Conservation (phyloP, 2,113 vertebrate species). For the Diphyllodes magnificus region DNA sequence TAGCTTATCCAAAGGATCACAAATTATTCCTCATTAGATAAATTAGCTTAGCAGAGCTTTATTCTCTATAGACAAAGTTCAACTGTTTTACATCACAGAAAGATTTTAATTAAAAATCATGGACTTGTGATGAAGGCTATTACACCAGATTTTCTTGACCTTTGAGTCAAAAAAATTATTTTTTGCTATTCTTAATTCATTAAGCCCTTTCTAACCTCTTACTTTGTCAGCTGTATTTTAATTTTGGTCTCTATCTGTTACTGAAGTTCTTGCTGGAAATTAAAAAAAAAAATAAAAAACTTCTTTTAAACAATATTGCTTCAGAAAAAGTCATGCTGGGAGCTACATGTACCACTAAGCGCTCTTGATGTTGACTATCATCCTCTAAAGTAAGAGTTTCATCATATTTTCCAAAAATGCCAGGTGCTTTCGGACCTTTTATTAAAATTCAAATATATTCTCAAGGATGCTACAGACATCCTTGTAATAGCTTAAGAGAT, state of each 20-base stretch:
- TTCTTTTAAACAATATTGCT: not conserved
- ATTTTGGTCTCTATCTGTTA: not conserved
- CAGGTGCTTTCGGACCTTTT: not conserved
- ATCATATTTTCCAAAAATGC: not conserved
- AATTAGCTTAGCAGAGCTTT: not conserved
- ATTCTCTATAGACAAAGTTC: not conserved
- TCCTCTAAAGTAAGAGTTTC: not conserved
- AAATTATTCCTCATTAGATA: not conserved
- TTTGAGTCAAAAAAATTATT: not conserved
- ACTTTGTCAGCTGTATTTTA: not conserved
- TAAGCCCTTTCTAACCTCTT: not conserved
- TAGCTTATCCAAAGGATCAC: not conserved
- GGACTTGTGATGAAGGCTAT: not conserved
- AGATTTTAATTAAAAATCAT: slow-evolving; percentile 32
- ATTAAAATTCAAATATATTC: not conserved
- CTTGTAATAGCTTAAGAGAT: not conserved
- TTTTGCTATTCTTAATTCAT: not conserved
- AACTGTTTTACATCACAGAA: not conserved
- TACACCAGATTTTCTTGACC: not conserved
- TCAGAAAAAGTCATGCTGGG: not conserved
- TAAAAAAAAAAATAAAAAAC: not conserved
- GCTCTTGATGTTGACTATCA: not conserved
- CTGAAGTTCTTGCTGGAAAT: not conserved
- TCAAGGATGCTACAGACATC: not conserved
- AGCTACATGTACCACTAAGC: not conserved